These are phyloP conservation scores for Streptopelia turtur DNA, from an alignment of 2,797 vertebrate species.

Conservation along the genomic window DNA sequence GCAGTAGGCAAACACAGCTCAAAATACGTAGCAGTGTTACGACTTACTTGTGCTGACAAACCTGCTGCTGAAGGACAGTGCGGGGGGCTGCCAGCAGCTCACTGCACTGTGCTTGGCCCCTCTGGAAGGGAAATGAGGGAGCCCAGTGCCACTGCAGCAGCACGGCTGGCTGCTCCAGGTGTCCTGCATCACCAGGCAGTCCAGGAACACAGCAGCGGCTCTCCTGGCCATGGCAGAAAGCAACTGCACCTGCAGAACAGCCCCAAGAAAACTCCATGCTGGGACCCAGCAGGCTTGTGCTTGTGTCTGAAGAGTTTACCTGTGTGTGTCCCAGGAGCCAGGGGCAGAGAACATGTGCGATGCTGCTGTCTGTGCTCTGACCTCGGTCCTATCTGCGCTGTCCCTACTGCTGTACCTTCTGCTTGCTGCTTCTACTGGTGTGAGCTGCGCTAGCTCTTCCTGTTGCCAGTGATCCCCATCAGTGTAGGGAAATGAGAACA, in stretches of 20 bases:
- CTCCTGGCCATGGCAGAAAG: neutral
- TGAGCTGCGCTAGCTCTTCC: neutral
- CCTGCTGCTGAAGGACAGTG: neutral
- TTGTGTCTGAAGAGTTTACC: neutral
- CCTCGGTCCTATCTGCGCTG: neutral
- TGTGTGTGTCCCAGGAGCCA: too few relatives aligned
- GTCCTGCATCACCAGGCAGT: too few relatives aligned
- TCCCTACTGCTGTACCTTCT: neutral
- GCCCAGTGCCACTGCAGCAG: neutral
- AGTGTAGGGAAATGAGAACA: neutral
- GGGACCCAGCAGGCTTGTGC: neutral
- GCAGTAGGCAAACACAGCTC: neutral
- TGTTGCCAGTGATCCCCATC: neutral
- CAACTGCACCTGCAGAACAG: neutral
- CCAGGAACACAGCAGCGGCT: too few relatives aligned
- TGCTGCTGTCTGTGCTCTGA: neutral
- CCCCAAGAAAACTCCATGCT: neutral
- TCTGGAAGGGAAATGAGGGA: neutral
- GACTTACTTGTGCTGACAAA: neutral
- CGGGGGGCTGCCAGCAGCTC: neutral
- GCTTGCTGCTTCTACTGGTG: neutral
- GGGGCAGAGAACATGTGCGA: neutral
- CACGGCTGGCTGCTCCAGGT: neutral
- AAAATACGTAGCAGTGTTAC: neutral
- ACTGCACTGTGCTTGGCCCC: too few relatives aligned